Evolutionary conservation across 2,797 vertebrate species (phyloP).

Genomic region (Alcedo quadribrachys): DNA sequence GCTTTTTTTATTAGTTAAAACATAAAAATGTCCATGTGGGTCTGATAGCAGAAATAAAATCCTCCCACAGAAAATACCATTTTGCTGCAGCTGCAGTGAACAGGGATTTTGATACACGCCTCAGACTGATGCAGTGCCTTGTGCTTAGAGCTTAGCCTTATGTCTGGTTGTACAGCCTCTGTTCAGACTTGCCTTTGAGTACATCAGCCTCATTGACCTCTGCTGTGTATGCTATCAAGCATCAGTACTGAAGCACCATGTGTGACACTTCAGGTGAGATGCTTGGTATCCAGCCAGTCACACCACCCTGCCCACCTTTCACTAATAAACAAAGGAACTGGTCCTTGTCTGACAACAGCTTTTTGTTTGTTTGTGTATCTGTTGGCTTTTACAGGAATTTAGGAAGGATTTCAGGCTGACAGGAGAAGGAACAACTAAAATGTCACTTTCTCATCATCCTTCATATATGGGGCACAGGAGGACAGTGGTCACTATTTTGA

Average conservation of each 20-base stretch:
- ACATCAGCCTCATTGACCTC: neutral
- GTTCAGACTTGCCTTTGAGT: neutral
- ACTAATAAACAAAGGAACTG: neutral
- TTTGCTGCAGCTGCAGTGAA: slow-evolving; percentile 19
- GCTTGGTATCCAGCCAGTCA: neutral
- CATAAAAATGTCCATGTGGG: rapidly evolving
- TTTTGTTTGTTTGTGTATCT: neutral
- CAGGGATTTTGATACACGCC: neutral
- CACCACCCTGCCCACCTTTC: neutral
- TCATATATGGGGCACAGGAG: neutral
- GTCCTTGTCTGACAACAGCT: neutral
- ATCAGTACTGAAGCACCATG: neutral
- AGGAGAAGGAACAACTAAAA: neutral
- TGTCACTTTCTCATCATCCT: neutral
- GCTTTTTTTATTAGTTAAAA: neutral
- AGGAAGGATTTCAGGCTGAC: neutral
- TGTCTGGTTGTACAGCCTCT: neutral
- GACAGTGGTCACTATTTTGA: neutral
- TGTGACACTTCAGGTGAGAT: neutral
- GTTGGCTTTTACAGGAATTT: neutral
- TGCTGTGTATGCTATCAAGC: neutral
- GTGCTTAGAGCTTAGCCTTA: neutral
- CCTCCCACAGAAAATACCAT: neutral
- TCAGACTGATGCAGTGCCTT: neutral
- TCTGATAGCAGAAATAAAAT: neutral